These are phyloP conservation scores for Propsilocerus akamusi DNA, from an alignment of 1,140 invertebrate species.

Conservation along the genomic window DNA sequence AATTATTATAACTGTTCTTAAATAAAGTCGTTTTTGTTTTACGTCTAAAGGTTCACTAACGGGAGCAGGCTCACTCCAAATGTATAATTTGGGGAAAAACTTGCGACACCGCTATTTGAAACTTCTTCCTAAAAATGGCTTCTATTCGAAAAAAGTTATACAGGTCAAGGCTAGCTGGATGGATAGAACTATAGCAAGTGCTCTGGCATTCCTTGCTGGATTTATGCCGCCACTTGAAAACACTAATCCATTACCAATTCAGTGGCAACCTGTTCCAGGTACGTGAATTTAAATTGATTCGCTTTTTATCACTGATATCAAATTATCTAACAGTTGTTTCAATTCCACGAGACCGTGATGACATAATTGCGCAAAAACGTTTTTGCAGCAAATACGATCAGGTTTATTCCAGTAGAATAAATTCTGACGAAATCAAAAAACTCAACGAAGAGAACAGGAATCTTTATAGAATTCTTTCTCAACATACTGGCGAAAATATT, in stretches of 20 bases:
- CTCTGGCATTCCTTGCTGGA: slow-evolving; percentile 59
- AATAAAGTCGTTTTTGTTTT: neutral
- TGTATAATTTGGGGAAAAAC: slow-evolving; percentile 57
- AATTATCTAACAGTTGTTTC: no score
- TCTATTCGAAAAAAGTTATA: slow-evolving; percentile 41
- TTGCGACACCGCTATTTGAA: slow-evolving; percentile 45
- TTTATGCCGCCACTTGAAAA: slow-evolving; percentile 52
- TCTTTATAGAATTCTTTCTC: slow-evolving; percentile 40
- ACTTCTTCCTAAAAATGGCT: slow-evolving; percentile 37
- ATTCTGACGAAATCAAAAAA: slow-evolving; percentile 25
- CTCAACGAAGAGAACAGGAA: slow-evolving; percentile 33
- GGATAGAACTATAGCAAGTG: slow-evolving; percentile 75
- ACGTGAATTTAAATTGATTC: no score
- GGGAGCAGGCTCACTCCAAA: slow-evolving; percentile 57
- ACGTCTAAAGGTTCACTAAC: slow-evolving; percentile 9
- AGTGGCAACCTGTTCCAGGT: slow-evolving; percentile 79
- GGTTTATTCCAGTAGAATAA: slow-evolving; percentile 30
- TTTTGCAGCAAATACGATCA: slow-evolving; percentile 40
- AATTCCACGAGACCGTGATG: neutral
- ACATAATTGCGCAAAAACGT: slow-evolving; percentile 38
- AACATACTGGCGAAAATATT: slow-evolving; percentile 44
- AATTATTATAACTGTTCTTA: neutral
- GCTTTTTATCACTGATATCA: no score
- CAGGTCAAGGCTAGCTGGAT: slow-evolving; percentile 56
- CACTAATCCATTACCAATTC: slow-evolving; percentile 51